These are phyloP conservation scores for Tretioscincus oriximinensis DNA, from an alignment of 2,113 vertebrate species.

Conservation along the genomic window DNA sequence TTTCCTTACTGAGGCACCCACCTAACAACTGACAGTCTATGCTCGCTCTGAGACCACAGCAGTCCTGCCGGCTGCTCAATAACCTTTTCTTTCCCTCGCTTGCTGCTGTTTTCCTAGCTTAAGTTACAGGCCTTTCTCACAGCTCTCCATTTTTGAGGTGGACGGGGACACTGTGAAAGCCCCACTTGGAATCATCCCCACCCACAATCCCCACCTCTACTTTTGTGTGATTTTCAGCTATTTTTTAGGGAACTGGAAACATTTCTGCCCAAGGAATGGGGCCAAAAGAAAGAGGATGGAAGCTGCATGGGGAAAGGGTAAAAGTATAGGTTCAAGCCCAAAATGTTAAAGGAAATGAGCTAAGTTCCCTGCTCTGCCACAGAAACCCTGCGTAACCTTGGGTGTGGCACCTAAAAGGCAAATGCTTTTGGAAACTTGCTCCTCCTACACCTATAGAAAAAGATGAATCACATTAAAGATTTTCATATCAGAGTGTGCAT, in stretches of 20 bases:
- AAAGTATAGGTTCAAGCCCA: neutral
- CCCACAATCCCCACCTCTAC: neutral
- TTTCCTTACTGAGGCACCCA: slow-evolving; percentile 60
- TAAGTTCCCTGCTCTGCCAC: slow-evolving; percentile 6
- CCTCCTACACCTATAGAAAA: neutral
- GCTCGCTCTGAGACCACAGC: slow-evolving; percentile 62
- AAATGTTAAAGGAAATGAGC: neutral
- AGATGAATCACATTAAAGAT: neutral
- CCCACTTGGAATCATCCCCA: neutral
- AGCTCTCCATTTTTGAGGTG: slow-evolving; percentile 30
- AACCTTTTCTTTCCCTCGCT: slow-evolving; percentile 62
- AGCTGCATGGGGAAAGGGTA: neutral
- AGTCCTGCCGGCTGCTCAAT: slow-evolving; percentile 51
- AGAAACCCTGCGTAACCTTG: slow-evolving; percentile 15
- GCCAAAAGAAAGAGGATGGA: slow-evolving; percentile 7
- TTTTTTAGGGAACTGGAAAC: neutral
- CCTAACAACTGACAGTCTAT: slow-evolving; percentile 69
- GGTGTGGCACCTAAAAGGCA: neutral
- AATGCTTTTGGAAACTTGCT: neutral
- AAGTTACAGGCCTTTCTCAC: slow-evolving; percentile 56
- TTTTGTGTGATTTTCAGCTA: neutral
- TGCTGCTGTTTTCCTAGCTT: slow-evolving; percentile 45
- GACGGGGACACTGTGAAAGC: slow-evolving; percentile 7
- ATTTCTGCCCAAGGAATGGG: slow-evolving; percentile 15
- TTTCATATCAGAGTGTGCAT: neutral